Percentiles rank a stretch among this genome's conserved stretches.
Conservation (phyloP, 2,113 vertebrate genomes). For the Nesoenas mayeri region DNA sequence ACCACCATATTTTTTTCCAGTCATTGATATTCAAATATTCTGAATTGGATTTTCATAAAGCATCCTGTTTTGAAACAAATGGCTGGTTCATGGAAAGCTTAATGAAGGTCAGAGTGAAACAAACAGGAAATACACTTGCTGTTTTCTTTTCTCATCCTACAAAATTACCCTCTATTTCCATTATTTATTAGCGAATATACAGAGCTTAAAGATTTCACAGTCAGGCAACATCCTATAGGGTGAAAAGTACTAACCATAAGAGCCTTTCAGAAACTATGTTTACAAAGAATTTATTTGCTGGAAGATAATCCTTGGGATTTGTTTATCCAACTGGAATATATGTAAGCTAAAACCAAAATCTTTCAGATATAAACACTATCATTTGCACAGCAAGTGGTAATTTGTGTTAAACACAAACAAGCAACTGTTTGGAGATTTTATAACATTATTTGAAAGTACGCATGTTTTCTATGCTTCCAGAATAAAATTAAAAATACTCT, state of each 20-base stretch:
- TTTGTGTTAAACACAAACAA: background rate
- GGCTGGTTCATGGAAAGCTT: background rate
- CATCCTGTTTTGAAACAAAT: background rate
- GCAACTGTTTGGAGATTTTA: background rate
- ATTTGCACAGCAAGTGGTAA: background rate
- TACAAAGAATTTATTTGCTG: background rate
- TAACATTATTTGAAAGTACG: background rate
- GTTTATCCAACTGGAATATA: background rate
- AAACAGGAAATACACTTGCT: background rate
- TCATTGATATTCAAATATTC: constrained; percentile 9
- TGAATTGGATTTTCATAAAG: background rate
- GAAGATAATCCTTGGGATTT: background rate
- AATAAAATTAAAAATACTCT: background rate
- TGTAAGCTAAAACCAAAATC: background rate
- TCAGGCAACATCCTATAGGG: background rate
- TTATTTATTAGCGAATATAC: background rate
- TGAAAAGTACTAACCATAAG: background rate
- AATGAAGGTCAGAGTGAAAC: background rate
- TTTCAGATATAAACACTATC: background rate
- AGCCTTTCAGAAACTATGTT: background rate
- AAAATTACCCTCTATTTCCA: background rate
- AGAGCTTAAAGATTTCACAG: background rate
- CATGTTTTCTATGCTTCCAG: background rate
- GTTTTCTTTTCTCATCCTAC: background rate
- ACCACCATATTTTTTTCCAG: background rate